These are phyloP conservation scores for Fabriciana adippe DNA, from an alignment of 2,888 invertebrate species.

Conservation along the genomic window DNA sequence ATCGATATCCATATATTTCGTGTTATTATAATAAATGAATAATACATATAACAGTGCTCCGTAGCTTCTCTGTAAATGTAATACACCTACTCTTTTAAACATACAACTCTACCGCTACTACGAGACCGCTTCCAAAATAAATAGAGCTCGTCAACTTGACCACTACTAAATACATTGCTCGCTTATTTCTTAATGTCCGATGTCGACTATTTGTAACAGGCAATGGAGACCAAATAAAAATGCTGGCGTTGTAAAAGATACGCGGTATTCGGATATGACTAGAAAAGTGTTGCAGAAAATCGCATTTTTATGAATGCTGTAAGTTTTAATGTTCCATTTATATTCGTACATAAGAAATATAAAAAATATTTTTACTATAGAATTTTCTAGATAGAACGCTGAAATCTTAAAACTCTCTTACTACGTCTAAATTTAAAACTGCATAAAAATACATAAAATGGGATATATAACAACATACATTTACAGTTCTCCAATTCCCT, in stretches of 20 bases:
- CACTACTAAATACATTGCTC: not conserved
- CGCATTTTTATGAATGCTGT: constrained; percentile 10
- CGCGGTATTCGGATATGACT: not conserved
- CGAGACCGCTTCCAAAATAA: not conserved
- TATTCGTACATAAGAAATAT: constrained; percentile 3
- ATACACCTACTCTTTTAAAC: not conserved
- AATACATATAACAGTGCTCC: not conserved
- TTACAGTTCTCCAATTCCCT: no score
- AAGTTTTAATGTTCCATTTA: constrained; percentile 14
- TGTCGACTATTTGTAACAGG: no score
- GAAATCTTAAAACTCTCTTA: not conserved
- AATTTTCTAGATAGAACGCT: no score
- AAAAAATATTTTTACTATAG: not conserved
- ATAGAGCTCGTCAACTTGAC: not conserved
- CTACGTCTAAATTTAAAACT: not conserved
- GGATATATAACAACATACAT: no score
- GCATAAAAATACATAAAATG: no score
- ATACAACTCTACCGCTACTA: not conserved
- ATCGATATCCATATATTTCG: not conserved
- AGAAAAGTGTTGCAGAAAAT: constrained; percentile 4
- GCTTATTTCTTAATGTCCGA: not conserved
- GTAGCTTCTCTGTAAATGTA: not conserved
- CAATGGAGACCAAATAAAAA: not conserved
- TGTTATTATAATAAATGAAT: constrained; percentile 3
- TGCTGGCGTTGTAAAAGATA: not conserved